phyloP scores from a whole-genome alignment of 2,797 vertebrate genomes.

The Oophaga sylvatica region DNA sequence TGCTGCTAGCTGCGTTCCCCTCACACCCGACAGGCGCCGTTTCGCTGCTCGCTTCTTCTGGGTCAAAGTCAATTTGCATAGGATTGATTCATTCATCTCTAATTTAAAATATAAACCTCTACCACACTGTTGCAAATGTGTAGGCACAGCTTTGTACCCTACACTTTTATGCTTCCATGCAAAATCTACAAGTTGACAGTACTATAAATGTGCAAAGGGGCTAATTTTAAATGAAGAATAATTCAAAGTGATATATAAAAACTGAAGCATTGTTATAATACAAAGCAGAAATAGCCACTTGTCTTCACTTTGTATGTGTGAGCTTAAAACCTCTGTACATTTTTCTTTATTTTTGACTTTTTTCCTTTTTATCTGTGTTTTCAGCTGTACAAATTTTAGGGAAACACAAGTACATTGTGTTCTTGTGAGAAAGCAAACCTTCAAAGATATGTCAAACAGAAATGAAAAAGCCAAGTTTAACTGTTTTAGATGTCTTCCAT shows the following conservation, averaged over 20 bases:
- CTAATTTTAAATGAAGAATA: background rate
- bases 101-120: too few relatives aligned
- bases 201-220: background rate
- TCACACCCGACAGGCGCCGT: too few relatives aligned
- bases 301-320: background rate
- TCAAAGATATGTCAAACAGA: constrained; percentile 34
- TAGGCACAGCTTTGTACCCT: background rate
- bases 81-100: too few relatives aligned
- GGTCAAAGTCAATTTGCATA: too few relatives aligned
- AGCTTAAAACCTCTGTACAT: background rate
- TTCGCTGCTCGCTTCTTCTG: too few relatives aligned
- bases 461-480: constrained; percentile 31
- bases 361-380: background rate
- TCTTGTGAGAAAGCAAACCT: background rate
- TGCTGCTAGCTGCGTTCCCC: too few relatives aligned
- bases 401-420: constrained; percentile 13
- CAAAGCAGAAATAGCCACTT: background rate
- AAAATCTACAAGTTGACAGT: background rate
- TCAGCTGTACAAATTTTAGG: background rate
- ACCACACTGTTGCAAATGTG: too few relatives aligned
- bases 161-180: background rate
- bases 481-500: constrained; percentile 15
- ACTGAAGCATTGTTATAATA: background rate
- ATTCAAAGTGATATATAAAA: background rate
- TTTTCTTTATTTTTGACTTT: background rate